Evolutionary conservation across 64 coral and sea anemone species (phyloP).

Genomic region (Pocillopora verrucosa): DNA sequence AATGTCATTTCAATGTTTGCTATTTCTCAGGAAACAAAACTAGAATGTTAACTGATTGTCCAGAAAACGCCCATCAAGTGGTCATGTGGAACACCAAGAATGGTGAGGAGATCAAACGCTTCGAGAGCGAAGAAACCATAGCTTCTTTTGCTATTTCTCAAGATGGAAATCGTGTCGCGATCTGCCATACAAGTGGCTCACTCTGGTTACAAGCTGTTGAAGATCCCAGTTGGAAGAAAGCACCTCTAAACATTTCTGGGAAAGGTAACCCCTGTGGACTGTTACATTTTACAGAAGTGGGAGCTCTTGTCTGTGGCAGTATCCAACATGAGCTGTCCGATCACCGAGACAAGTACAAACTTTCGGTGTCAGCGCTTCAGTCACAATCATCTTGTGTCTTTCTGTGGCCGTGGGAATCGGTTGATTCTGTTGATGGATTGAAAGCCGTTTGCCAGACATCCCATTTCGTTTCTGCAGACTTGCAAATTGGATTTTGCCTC

Average conservation of each 20-base stretch:
- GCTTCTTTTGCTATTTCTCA: background rate
- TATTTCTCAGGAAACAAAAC: background rate
- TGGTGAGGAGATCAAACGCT: background rate
- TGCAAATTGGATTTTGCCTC: background rate
- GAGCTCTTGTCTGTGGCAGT: background rate
- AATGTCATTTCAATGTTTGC: background rate
- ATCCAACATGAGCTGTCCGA: background rate
- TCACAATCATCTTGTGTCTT: background rate
- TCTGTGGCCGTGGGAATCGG: background rate
- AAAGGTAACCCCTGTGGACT: background rate
- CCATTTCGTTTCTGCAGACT: background rate
- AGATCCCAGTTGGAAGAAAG: background rate
- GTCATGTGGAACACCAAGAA: background rate
- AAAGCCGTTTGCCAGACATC: background rate
- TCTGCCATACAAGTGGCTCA: background rate
- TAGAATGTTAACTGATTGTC: background rate
- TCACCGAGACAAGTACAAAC: background rate
- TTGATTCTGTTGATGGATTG: background rate
- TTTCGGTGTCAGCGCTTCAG: background rate
- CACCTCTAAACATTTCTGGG: background rate
- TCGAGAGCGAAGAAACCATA: background rate
- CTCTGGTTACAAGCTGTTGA: background rate
- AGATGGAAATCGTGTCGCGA: background rate
- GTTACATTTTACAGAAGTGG: background rate
- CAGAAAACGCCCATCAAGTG: background rate